Evolutionary conservation across 2,888 invertebrate species (phyloP), one percentile per base, ranked within the genome.

Genomic region (Tetrapedia diversipes): DNA sequence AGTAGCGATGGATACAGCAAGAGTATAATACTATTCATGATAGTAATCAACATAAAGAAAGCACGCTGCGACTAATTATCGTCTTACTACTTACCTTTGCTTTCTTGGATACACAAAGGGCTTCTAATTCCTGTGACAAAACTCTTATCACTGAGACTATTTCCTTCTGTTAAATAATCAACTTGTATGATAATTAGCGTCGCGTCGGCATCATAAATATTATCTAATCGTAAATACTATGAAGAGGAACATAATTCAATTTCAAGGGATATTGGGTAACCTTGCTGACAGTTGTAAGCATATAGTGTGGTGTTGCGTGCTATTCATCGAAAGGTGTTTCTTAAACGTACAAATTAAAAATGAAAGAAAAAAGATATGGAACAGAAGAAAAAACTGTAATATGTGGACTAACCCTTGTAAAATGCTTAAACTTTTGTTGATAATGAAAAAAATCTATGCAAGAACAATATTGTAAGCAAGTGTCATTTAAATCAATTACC

Each of bases 401-500:
- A 87, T 87, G 88, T 89, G 90, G 87, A 89, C 88, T 86, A 87
- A 89, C 84, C 85, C 86, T 88, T 87, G 86, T 88, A 88, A 89
- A 90, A 90, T 87, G 90, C 90, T 90, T 89, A 82, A 86, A 91
- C 88, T 90, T 91, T 91, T 89, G 90, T 91, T 91, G 86, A 89
- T 85, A 89, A 87, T 89, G 86, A 86, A 86, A 82, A 88, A 90
- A 90, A 89, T 91, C 88, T 90, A 90, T 89, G 86, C 88, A 86
- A 89, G 86, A 88, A 86, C 88, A 86, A 86, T 88, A 87, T 87
- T 87, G 75, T 87, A 86, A 86, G 86, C 89, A 87, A 89, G 89
- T 89, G 90, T 89, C 87, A 88, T 88, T 89, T 87, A 85, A 86
- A 89, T 89, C 82, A 81, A 88, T 88, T 86, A 88, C 85, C 83